Base-by-base conservation (phyloP, 2,888 invertebrate species). In the Parasteatoda lunata region DNA sequence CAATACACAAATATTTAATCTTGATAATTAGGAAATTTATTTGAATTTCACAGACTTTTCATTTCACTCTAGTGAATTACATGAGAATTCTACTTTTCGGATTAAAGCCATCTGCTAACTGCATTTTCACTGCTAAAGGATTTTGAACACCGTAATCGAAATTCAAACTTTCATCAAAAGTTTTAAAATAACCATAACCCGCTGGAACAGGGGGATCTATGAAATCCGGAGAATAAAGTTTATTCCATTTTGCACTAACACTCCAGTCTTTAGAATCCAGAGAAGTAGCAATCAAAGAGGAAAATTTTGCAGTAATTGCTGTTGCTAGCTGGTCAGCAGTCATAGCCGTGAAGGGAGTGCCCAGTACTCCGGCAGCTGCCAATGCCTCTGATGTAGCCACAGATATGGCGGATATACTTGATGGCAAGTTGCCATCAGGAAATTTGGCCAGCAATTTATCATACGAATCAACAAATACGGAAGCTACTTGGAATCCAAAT, bases 211-310 rank as follows among this genome's bases (percentile, higher is more conserved):
- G 84, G 15, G 79, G 84, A 9, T 79, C 73, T 11, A 51, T 48
- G 11, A 75, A 73, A 15, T 85, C 79, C 48, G 75, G 52, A 52
- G 73, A 68, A n/a, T 66, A 70, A 47, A 79, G 49, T 30, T 76
- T 51, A 5, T 30, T 76, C 84, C 84, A 85, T 49, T 65, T 78
- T 9, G 84, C 49, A 5, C 70, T 52, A n/a, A 70, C 9, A 13
- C 51, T 70, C 79, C 75, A 79, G 8, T 85, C 84, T 47, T 73
- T 80, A n/a, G 80, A 8, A 54, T 85, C 80, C 51, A 85, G 47
- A 5, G 85, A 85, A 2, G 85, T 85, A 6, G 85, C 85, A 48
- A 85, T 78, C 52, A 85, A 72, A 13, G 76, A 85, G 0, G 80
- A 80, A 49, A 48, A 80, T 48, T 80, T 80, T 4, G 76, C 69